Conservation (phyloP, 2,113 vertebrate genomes). For the Sinosuthora webbiana region DNA sequence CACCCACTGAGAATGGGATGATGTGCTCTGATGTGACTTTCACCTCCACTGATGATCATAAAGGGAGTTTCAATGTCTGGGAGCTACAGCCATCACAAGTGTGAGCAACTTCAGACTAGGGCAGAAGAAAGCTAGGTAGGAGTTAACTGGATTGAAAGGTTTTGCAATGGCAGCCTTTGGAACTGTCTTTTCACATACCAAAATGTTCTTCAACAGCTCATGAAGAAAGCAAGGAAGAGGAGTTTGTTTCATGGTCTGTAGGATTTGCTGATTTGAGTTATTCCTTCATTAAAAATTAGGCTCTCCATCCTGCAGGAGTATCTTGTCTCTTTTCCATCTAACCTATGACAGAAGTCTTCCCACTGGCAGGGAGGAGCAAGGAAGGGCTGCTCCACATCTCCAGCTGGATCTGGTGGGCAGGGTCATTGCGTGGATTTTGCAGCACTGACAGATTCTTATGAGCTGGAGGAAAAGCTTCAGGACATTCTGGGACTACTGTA, state of each 20-base stretch:
- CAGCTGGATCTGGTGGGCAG: neutral
- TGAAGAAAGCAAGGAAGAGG: neutral
- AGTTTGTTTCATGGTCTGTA: neutral
- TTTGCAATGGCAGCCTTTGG: neutral
- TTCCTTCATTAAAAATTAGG: neutral
- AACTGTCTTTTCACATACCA: neutral
- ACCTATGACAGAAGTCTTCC: neutral
- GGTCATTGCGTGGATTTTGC: neutral
- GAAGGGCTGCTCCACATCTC: neutral
- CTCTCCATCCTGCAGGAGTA: neutral
- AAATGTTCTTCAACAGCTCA: neutral
- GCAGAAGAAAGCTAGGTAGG: neutral
- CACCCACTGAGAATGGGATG: neutral
- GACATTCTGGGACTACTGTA: neutral
- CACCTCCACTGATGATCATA: neutral
- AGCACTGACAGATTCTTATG: neutral
- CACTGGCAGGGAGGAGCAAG: neutral
- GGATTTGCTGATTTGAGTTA: neutral
- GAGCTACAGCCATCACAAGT: neutral
- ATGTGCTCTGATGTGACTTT: neutral
- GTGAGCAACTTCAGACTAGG: neutral
- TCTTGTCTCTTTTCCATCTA: neutral
- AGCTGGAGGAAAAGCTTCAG: neutral
- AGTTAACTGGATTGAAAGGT: neutral
- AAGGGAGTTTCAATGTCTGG: neutral